phyloP scores from a whole-genome alignment of 1,140 invertebrate genomes.

The Matsumurasca onukii region DNA sequence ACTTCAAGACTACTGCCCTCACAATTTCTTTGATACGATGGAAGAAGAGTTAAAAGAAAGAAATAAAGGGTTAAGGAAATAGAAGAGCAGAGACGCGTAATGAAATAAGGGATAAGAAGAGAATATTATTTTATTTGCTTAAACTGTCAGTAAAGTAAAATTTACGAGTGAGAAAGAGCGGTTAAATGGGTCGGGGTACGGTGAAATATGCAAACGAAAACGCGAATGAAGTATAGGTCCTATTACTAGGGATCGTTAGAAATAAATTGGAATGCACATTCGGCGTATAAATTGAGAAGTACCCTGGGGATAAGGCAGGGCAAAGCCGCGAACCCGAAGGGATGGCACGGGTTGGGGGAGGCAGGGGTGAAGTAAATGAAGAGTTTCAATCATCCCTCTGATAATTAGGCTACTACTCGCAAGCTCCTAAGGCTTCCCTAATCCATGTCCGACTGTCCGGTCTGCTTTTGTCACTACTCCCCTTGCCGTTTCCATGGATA shows the following conservation, averaged over 20 bases:
- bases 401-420: slow-evolving; percentile 25
- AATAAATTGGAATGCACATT: slow-evolving; percentile 27
- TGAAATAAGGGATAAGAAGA: not conserved
- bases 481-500: slow-evolving; percentile 13
- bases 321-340: not conserved
- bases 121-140: slow-evolving; percentile 3
- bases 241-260: slow-evolving; percentile 27
- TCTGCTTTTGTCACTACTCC: slow-evolving; percentile 9
- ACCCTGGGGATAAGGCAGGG: slow-evolving; percentile 8
- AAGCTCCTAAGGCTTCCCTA: slow-evolving; percentile 20
- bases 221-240: slow-evolving; percentile 24
- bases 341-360: not conserved
- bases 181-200: not conserved
- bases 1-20: too few relatives aligned
- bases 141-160: slow-evolving; percentile 14
- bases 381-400: slow-evolving; percentile 27
- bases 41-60: too few relatives aligned
- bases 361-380: slow-evolving; percentile 18
- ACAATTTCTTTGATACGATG: too few relatives aligned
- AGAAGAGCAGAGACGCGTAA: too few relatives aligned
- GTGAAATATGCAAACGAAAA: slow-evolving; percentile 22
- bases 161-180: not conserved
- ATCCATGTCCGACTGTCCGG: slow-evolving; percentile 13
- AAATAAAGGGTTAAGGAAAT: too few relatives aligned
- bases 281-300: slow-evolving; percentile 26